Evolutionary conservation across 2,888 invertebrate genomes (phyloP).

Genomic region (Sesia apiformis): DNA sequence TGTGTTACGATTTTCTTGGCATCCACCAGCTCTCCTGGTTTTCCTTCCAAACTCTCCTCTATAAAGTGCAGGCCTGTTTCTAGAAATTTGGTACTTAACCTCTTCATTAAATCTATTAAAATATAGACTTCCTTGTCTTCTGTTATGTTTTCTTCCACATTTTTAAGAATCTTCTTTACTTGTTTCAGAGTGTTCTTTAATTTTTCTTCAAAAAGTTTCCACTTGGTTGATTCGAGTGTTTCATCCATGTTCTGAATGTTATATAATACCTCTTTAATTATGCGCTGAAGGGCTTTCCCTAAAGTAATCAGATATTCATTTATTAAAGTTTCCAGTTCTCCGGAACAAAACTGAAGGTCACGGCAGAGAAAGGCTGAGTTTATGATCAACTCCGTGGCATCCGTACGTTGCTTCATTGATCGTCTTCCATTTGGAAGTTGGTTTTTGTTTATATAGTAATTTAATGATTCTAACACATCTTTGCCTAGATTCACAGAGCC

Average conservation of each 20-base stretch:
- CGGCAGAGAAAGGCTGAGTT: constrained; percentile 30
- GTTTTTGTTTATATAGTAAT: constrained; percentile 21
- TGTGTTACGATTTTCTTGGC: constrained; percentile 8
- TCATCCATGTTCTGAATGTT: too few relatives aligned
- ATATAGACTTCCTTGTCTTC: constrained; percentile 20
- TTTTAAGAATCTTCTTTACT: constrained; percentile 26
- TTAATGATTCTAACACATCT: constrained; percentile 39
- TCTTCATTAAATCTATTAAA: constrained; percentile 41
- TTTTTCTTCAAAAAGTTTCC: constrained; percentile 6
- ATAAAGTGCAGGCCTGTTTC: constrained; percentile 24
- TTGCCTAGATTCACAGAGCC: constrained; percentile 45
- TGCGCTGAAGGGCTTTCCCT: constrained; percentile 25
- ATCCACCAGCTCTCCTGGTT: constrained; percentile 10
- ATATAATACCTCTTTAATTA: constrained; percentile 20
- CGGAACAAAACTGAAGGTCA: constrained; percentile 32
- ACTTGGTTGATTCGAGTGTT: too few relatives aligned
- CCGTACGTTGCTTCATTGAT: constrained; percentile 14
- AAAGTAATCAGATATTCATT: constrained; percentile 36
- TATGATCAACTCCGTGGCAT: constrained; percentile 23
- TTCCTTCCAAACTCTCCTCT: constrained; percentile 7
- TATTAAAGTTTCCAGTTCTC: constrained; percentile 21
- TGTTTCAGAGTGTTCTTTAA: constrained; percentile 22
- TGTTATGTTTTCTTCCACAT: constrained; percentile 17
- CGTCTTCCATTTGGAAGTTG: constrained; percentile 17
- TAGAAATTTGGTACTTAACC: constrained; percentile 37